Percentiles rank a stretch among this genome's conserved stretches.
Evolutionary conservation across 2,113 vertebrate genomes (phyloP).

Genomic region (Elephantulus edwardii): DNA sequence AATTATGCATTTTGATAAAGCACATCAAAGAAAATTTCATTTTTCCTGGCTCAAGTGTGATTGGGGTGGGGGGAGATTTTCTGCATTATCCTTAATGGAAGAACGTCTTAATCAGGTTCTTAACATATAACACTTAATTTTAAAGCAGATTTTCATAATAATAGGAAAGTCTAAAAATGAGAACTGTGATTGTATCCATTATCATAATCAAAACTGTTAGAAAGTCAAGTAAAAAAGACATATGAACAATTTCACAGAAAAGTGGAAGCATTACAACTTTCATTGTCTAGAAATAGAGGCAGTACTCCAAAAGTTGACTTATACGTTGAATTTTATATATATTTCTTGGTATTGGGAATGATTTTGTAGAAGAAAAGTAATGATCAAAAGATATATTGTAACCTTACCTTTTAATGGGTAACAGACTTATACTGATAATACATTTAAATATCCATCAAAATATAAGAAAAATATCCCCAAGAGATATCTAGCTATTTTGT

Average conservation of each 20-base stretch:
- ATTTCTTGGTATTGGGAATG: not conserved
- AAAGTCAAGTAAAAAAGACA: conserved; percentile 18
- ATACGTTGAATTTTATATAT: conserved; percentile 28
- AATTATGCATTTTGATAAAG: conserved; percentile 4
- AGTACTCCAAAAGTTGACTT: not conserved
- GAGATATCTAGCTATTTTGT: not conserved
- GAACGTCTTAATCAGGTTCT: not conserved
- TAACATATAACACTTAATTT: conserved; percentile 24
- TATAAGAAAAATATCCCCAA: not conserved
- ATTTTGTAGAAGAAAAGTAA: conserved; percentile 22
- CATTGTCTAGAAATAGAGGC: conserved; percentile 4
- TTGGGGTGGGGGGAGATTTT: not conserved
- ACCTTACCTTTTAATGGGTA: conserved; percentile 40
- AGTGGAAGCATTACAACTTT: conserved; percentile 31
- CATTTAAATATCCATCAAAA: conserved; percentile 16
- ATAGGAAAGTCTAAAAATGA: conserved; percentile 10
- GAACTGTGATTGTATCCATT: not conserved
- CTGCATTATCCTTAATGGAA: conserved; percentile 28
- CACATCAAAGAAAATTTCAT: conserved; percentile 18
- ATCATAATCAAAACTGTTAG: not conserved
- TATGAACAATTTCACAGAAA: not conserved
- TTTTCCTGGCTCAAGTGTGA: not conserved
- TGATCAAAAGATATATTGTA: conserved; percentile 37
- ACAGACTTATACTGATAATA: conserved; percentile 23
- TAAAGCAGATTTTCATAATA: not conserved